Evolutionary conservation across 2,797 vertebrate genomes (phyloP).

Genomic region (Gymnocypris eckloni): DNA sequence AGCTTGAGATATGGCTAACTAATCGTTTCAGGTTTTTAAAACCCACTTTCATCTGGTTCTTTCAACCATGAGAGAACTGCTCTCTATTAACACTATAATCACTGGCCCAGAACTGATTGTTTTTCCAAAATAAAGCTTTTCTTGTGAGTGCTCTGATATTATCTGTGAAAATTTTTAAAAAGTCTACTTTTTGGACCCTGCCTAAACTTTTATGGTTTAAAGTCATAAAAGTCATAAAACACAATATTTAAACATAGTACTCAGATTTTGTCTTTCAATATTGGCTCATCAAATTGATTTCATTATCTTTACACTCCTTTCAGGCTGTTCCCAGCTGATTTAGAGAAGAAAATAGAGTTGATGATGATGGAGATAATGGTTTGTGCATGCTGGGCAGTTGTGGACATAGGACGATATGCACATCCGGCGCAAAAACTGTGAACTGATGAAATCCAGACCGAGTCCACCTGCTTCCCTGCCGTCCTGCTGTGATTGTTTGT

Average conservation of each 20-base stretch:
- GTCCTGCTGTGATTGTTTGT: not conserved
- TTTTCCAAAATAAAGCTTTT: conserved; percentile 29
- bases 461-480: conserved; percentile 45
- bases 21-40: conserved; percentile 12
- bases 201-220: not conserved
- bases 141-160: not conserved
- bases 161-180: conserved; percentile 3
- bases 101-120: conserved; percentile 20
- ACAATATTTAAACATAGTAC: not conserved
- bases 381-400: not conserved
- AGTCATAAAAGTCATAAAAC: not conserved
- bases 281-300: not conserved
- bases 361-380: not conserved
- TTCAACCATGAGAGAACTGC: conserved; percentile 29
- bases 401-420: conserved; percentile 23
- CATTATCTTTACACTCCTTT: not conserved
- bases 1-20: not conserved
- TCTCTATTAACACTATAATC: conserved; percentile 12
- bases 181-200: not conserved
- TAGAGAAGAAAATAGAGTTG: not conserved
- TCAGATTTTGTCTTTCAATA: not conserved
- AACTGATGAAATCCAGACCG: conserved; percentile 52
- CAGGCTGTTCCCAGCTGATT: not conserved
- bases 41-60: conserved; percentile 1
- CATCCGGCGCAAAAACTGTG: conserved; percentile 14